Evolutionary conservation across 2,113 vertebrate genomes (phyloP).

Genomic region (Platycercus adscitus): DNA sequence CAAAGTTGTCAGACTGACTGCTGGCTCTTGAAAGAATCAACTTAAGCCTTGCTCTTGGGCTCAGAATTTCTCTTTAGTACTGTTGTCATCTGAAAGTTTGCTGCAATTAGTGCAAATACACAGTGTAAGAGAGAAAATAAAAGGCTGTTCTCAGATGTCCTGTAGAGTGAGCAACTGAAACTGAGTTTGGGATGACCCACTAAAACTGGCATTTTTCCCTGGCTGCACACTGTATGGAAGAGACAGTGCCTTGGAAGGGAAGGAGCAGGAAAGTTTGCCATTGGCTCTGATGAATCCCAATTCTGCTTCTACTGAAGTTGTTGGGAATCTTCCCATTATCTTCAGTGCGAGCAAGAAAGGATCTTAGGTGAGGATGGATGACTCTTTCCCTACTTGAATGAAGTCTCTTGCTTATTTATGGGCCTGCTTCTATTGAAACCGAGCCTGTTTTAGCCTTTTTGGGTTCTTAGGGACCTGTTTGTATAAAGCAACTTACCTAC

Average conservation of each 20-base stretch:
- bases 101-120: constrained; percentile 6
- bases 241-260: constrained; percentile 73
- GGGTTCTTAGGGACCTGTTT: constrained; percentile 70
- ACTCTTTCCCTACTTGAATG: constrained; percentile 68
- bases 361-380: constrained; percentile 61
- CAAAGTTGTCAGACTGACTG: constrained; percentile 35
- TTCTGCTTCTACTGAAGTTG: constrained; percentile 54
- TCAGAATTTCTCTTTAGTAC: constrained; percentile 40
- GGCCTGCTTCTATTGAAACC: constrained; percentile 71
- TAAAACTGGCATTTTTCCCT: constrained; percentile 43
- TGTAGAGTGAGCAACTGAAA: constrained; percentile 53
- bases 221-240: constrained; percentile 27
- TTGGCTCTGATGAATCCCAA: constrained; percentile 65
- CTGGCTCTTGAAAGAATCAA: constrained; percentile 18
- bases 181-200: constrained; percentile 34
- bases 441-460: constrained; percentile 69
- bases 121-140: constrained; percentile 50
- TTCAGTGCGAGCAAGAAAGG: constrained; percentile 62
- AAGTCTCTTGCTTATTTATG: constrained; percentile 68
- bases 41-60: constrained; percentile 29
- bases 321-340: constrained; percentile 35
- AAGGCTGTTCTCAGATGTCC: constrained; percentile 60
- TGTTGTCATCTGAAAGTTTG: constrained; percentile 34
- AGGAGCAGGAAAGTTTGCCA: constrained; percentile 51
- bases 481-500: constrained; percentile 70